Conservation (phyloP, 2,113 vertebrate genomes). For the Equus quagga region DNA sequence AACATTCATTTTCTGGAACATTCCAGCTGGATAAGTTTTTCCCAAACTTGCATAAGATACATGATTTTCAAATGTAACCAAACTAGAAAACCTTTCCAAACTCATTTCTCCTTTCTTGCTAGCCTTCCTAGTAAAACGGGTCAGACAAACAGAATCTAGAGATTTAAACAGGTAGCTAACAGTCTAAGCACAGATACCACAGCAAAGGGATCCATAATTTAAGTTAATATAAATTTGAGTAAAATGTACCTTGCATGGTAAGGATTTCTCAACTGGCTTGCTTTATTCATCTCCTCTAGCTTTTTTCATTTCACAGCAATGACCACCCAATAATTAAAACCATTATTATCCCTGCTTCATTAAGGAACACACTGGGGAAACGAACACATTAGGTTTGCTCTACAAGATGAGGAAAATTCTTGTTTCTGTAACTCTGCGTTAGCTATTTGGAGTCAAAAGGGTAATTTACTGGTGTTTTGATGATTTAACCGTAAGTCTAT, state of each 20-base stretch:
- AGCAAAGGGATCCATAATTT: background rate
- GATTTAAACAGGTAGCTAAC: background rate
- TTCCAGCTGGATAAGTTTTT: background rate
- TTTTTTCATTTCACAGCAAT: background rate
- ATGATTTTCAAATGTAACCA: background rate
- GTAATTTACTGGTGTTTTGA: background rate
- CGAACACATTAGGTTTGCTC: background rate
- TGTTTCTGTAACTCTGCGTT: background rate
- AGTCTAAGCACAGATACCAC: background rate
- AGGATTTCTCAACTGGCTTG: background rate
- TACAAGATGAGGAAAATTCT: background rate
- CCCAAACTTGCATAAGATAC: background rate
- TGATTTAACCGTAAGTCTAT: background rate
- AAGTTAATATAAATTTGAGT: background rate
- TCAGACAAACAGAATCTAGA: background rate
- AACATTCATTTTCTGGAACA: background rate
- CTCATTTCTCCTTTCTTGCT: background rate
- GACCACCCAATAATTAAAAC: background rate
- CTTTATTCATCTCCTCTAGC: background rate
- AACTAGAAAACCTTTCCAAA: background rate
- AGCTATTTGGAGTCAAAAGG: background rate
- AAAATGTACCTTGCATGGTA: background rate
- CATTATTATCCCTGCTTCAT: background rate
- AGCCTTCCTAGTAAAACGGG: background rate
- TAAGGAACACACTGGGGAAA: background rate